These are phyloP conservation scores for Bombyx huttoni DNA, from an alignment of 2,888 invertebrate genomes.

Conservation along the genomic window DNA sequence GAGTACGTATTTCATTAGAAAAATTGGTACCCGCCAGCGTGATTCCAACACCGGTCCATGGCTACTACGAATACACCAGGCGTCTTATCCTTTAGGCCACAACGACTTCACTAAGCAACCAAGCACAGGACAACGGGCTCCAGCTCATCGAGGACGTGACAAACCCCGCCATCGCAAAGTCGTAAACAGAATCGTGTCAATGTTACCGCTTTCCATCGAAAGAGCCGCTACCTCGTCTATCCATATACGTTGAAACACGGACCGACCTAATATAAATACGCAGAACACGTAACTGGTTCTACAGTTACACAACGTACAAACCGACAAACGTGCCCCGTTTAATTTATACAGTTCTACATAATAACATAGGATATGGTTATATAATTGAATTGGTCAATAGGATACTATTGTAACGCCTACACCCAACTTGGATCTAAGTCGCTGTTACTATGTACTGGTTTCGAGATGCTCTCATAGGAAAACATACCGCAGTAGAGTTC, in stretches of 20 bases:
- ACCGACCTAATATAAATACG: neutral
- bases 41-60: no score
- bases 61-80: no score
- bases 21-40: no score
- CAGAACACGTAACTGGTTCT: conserved; percentile 1
- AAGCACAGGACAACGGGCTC: no score
- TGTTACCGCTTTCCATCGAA: neutral
- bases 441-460: neutral
- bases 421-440: neutral
- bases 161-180: no score
- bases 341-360: neutral
- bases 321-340: conserved; percentile 4
- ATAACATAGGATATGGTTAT: neutral
- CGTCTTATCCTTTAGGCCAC: no score
- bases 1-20: no score
- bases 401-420: neutral
- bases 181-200: no score
- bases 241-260: neutral
- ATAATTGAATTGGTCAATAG: neutral
- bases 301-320: conserved; percentile 5
- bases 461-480: neutral
- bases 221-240: neutral
- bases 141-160: no score
- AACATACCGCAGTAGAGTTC: no score
- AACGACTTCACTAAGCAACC: no score